Evolutionary conservation across 1,140 invertebrate genomes (phyloP).

Genomic region (Nasonia vitripennis): DNA sequence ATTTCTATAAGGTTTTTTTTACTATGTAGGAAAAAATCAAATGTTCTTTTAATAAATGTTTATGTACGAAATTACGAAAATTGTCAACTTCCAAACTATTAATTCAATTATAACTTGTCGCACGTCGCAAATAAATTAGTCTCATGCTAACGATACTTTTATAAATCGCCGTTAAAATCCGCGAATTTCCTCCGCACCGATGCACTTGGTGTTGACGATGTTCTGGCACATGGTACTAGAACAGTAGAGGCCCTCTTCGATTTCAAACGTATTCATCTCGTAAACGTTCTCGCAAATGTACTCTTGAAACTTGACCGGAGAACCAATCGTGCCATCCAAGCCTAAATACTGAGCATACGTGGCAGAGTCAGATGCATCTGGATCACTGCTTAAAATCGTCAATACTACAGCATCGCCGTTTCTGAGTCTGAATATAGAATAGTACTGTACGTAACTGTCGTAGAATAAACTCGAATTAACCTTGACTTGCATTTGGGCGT

Average conservation of each 20-base stretch:
- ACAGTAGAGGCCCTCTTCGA: background rate
- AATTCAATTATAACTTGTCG: background rate
- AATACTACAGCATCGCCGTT: slow-evolving; percentile 16
- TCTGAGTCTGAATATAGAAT: slow-evolving; percentile 19
- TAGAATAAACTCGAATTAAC: background rate
- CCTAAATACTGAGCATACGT: slow-evolving; percentile 2
- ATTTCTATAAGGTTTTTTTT: too few relatives aligned
- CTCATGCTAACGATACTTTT: background rate
- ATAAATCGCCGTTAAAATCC: background rate
- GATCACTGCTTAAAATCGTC: slow-evolving; percentile 6
- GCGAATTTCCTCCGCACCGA: background rate
- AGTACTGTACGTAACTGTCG: slow-evolving; percentile 6
- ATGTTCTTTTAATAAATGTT: background rate
- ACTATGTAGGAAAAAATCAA: too few relatives aligned
- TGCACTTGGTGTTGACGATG: slow-evolving; percentile 31
- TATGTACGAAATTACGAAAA: background rate
- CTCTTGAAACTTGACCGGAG: slow-evolving; percentile 20
- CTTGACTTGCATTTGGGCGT: background rate
- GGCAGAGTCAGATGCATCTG: background rate
- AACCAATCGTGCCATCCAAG: background rate
- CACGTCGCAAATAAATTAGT: background rate
- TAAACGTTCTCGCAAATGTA: background rate
- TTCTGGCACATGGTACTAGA: background rate
- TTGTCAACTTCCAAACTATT: background rate
- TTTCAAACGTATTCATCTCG: slow-evolving; percentile 12